A percentile compares a stretch with the other conserved stretches of the same genome.
phyloP scores from a whole-genome alignment of 2,797 vertebrate genomes.

The Moxostoma hubbsi region DNA sequence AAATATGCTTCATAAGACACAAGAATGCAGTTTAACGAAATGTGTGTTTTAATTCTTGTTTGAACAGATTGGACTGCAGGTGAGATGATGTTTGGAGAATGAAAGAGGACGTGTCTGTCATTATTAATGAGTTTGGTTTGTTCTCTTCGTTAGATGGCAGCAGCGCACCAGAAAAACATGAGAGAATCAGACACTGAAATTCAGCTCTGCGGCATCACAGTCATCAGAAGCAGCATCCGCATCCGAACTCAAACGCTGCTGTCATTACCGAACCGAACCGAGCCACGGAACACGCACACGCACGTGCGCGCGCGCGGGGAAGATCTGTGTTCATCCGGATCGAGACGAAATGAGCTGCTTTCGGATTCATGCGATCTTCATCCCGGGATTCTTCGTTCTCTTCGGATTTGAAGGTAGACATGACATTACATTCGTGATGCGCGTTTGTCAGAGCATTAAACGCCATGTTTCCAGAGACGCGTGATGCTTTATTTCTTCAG shows the following conservation, averaged over 20 bases:
- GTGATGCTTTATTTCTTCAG: not conserved
- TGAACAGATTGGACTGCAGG: not conserved
- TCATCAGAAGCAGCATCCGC: not conserved
- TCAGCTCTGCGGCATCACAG: not conserved
- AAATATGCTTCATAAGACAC: too few species aligned
- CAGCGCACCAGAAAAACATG: slow-evolving; percentile 33
- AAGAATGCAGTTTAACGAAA: not conserved
- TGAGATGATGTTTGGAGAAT: slow-evolving; percentile 12
- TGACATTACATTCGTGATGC: not conserved
- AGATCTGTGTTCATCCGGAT: slow-evolving; percentile 6
- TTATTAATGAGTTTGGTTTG: slow-evolving; percentile 8
- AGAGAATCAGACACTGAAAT: too few species aligned
- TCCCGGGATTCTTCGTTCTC: slow-evolving; percentile 58
- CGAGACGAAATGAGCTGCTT: slow-evolving; percentile 56
- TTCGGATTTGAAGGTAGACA: slow-evolving; percentile 62
- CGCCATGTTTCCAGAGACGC: too few species aligned
- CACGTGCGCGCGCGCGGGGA: not conserved
- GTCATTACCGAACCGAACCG: slow-evolving; percentile 31
- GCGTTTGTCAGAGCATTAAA: not conserved
- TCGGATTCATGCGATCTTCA: slow-evolving; percentile 64
- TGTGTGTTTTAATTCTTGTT: not conserved
- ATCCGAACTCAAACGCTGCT: slow-evolving; percentile 3
- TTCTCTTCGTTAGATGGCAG: slow-evolving; percentile 38
- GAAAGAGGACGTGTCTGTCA: slow-evolving; percentile 30
- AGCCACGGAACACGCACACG: not conserved